A percentile compares a stretch with the other conserved stretches of the same genome.
Evolutionary conservation across 2,113 vertebrate genomes (phyloP).

Genomic region (Perca flavescens): DNA sequence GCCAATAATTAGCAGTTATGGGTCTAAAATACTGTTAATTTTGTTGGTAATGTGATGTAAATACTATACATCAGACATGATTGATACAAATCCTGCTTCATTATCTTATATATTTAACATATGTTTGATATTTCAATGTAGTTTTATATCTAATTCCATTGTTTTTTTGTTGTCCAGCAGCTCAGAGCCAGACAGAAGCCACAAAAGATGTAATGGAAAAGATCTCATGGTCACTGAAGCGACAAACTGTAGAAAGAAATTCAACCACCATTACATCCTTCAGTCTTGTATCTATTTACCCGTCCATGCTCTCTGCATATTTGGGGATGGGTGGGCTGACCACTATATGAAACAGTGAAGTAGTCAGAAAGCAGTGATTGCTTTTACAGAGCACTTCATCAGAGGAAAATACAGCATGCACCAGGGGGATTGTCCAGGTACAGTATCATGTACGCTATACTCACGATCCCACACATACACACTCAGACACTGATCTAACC

Average conservation of each 20-base stretch:
- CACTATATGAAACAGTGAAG: conserved; percentile 49
- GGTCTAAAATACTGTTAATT: not conserved
- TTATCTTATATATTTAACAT: not conserved
- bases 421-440: conserved; percentile 42
- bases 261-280: conserved; percentile 43
- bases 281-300: conserved; percentile 45
- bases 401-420: conserved; percentile 44
- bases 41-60: not conserved
- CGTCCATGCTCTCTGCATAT: conserved; percentile 53
- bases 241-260: not conserved
- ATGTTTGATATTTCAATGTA: not conserved
- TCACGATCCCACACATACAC: not conserved
- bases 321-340: conserved; percentile 68
- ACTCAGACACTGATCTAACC: conserved; percentile 31
- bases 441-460: conserved; percentile 24
- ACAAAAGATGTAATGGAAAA: conserved; percentile 29
- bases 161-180: conserved; percentile 13
- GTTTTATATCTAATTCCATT: not conserved
- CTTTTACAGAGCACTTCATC: conserved; percentile 67
- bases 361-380: conserved; percentile 58
- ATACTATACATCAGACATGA: not conserved
- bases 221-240: conserved; percentile 29
- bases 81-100: conserved; percentile 3
- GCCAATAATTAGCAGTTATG: not conserved
- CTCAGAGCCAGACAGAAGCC: not conserved